Percentiles rank a stretch among this genome's conserved stretches.
These are phyloP conservation scores for Rhagoletis pomonella DNA, from an alignment of 1,140 invertebrate genomes.

Conservation along the genomic window DNA sequence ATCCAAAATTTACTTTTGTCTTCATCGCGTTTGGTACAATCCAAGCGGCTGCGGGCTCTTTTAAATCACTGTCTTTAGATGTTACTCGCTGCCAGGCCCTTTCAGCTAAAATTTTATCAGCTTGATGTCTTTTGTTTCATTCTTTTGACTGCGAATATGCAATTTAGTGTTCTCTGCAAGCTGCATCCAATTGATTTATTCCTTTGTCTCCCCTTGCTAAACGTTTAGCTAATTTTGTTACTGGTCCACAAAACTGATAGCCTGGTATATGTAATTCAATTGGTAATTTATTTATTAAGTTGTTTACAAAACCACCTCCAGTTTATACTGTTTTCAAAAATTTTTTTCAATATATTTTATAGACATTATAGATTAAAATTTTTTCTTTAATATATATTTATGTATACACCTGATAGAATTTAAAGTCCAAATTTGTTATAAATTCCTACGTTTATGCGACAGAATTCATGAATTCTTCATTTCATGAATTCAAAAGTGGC, in stretches of 20 bases:
- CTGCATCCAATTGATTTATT: too few species aligned
- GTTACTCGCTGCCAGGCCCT: too few species aligned
- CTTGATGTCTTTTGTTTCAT: constrained; percentile 69
- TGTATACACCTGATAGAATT: too few species aligned
- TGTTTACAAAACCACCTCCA: constrained; percentile 54
- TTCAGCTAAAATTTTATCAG: constrained; percentile 62
- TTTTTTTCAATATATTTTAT: too few species aligned
- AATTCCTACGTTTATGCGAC: too few species aligned
- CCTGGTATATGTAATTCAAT: constrained; percentile 72
- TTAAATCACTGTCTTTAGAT: constrained; percentile 67
- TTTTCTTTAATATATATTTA: background rate
- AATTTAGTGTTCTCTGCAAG: constrained; percentile 74
- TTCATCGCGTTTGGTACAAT: constrained; percentile 59
- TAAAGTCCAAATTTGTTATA: background rate
- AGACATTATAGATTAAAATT: too few species aligned
- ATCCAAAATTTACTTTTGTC: background rate
- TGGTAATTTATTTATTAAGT: constrained; percentile 53
- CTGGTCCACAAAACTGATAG: constrained; percentile 74
- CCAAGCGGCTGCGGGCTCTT: constrained; percentile 52
- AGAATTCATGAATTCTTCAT: too few species aligned
- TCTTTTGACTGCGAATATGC: constrained; percentile 70
- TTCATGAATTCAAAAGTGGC: too few species aligned
- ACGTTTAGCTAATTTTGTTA: constrained; percentile 59
- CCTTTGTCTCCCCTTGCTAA: constrained; percentile 65
- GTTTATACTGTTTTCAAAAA: background rate